Conservation (phyloP, 2,888 invertebrate species). For the Yponomeuta malinellus region DNA sequence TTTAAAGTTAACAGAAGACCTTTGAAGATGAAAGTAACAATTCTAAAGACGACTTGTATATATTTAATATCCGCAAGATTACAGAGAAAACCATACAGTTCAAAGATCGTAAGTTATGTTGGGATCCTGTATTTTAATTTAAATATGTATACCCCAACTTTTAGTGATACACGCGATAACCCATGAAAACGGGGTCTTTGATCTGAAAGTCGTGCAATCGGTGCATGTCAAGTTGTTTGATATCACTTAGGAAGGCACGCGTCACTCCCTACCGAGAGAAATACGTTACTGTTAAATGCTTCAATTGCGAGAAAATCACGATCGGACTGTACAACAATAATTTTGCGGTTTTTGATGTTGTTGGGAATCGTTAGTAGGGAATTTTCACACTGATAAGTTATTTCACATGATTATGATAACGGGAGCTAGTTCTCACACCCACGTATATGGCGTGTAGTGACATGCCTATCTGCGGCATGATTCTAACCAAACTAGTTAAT, state of each 20-base stretch:
- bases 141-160: background rate
- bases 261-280: background rate
- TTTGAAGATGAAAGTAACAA: no score
- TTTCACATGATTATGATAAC: background rate
- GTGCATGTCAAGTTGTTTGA: background rate
- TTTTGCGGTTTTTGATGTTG: background rate
- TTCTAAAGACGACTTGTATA: no score
- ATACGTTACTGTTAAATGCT: background rate
- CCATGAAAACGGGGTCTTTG: background rate
- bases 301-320: slow-evolving; percentile 6
- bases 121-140: no score
- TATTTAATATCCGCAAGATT: no score
- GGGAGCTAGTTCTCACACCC: slow-evolving; percentile 11
- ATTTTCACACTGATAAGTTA: slow-evolving; percentile 14
- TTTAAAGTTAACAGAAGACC: no score
- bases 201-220: background rate
- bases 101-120: no score
- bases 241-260: background rate
- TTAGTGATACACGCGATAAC: background rate
- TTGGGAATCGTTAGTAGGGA: slow-evolving; percentile 5
- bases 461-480: background rate
- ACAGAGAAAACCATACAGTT: no score
- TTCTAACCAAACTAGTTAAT: background rate
- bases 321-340: background rate
- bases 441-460: background rate